These are phyloP conservation scores for Drosophila ananassae DNA, from an alignment of 1,140 invertebrate species.

Conservation along the genomic window DNA sequence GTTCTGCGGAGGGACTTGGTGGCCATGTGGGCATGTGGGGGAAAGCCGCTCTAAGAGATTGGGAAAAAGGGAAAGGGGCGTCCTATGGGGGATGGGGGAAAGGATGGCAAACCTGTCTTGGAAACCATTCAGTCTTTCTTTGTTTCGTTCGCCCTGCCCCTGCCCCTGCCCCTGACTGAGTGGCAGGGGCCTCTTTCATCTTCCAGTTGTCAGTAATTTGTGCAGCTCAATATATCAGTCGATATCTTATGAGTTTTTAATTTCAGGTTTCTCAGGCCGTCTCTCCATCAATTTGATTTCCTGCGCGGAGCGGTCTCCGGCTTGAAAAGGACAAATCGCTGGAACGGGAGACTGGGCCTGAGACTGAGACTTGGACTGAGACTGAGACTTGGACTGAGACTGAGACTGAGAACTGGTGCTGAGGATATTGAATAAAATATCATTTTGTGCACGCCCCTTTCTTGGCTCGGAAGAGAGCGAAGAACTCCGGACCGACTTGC, in stretches of 20 bases:
- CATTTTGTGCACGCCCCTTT: conserved; percentile 81
- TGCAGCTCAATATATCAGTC: conserved; percentile 84
- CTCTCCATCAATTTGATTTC: conserved; percentile 82
- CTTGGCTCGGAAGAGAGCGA: background rate
- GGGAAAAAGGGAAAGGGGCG: background rate
- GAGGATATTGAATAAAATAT: conserved; percentile 84
- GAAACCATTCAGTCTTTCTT: conserved; percentile 60
- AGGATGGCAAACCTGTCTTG: conserved; percentile 62
- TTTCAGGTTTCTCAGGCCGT: conserved; percentile 71
- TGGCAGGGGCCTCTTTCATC: conserved; percentile 61
- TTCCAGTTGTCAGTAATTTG: conserved; percentile 83
- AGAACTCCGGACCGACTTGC: conserved; percentile 3
- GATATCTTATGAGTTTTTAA: conserved; percentile 84
- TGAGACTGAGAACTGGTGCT: background rate
- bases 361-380: background rate
- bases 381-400: too few species aligned
- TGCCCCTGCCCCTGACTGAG: background rate
- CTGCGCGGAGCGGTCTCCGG: conserved; percentile 59
- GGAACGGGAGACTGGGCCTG: conserved; percentile 4
- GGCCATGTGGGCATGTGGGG: conserved; percentile 1
- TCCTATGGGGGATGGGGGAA: background rate
- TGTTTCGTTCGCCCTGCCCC: conserved; percentile 2
- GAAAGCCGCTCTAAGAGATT: conserved; percentile 12
- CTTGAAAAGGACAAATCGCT: conserved; percentile 84
- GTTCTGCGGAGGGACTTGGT: too few species aligned